Conservation (phyloP, 2,797 vertebrate species). For the Nothura maculosa region DNA sequence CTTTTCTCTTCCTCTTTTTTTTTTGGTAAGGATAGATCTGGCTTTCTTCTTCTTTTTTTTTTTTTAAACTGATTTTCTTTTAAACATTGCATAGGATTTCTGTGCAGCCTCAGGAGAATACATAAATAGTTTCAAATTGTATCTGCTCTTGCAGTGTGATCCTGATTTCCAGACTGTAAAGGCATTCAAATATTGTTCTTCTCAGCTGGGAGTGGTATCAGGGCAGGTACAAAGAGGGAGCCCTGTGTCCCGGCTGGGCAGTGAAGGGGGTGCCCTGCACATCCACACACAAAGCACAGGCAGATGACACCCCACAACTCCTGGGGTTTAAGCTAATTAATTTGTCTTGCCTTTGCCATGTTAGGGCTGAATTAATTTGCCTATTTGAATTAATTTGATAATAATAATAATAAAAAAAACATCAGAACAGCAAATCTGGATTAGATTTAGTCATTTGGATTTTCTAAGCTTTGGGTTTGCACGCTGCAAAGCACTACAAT, state of each 20-base stretch:
- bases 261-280: background rate
- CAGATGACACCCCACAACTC: background rate
- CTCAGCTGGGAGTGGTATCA: background rate
- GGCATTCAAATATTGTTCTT: background rate
- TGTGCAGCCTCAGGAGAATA: background rate
- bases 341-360: background rate
- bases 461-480: background rate
- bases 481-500: slow-evolving; percentile 17
- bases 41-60: background rate
- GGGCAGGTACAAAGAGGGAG: background rate
- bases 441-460: background rate
- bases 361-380: slow-evolving; percentile 10
- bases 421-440: slow-evolving; percentile 37
- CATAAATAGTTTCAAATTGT: background rate
- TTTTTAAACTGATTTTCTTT: background rate
- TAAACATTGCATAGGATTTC: background rate
- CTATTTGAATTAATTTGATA: slow-evolving; percentile 11
- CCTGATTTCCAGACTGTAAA: background rate
- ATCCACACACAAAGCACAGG: background rate
- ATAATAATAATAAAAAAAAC: background rate
- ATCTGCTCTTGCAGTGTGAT: background rate
- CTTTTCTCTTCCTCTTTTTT: no score
- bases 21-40: background rate
- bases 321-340: background rate
- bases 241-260: background rate